Conservation (phyloP, 2,797 vertebrate species). For the Pipistrellus nathusii region DNA sequence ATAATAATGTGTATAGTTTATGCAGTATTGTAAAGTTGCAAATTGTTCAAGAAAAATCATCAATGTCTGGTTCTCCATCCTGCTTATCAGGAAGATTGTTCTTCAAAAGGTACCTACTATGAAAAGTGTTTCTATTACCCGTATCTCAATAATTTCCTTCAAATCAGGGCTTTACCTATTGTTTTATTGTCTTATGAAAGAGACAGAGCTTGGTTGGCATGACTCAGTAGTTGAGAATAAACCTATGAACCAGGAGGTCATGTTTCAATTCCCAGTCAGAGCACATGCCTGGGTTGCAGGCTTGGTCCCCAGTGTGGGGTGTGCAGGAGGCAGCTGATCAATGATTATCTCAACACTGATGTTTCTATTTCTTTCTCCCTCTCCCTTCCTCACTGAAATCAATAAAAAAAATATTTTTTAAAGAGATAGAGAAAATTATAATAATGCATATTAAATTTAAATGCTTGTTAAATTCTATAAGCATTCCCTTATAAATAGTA, state of each 20-base stretch:
- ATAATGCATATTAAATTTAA: neutral
- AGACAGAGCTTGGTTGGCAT: too few species aligned
- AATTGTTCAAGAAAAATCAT: neutral
- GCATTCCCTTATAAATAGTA: neutral
- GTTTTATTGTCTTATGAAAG: conserved; percentile 32
- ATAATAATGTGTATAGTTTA: neutral
- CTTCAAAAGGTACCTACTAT: neutral
- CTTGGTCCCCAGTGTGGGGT: too few species aligned
- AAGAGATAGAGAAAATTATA: neutral
- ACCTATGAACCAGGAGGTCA: too few species aligned
- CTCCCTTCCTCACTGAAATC: too few species aligned
- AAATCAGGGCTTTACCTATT: neutral
- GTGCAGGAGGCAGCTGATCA: too few species aligned
- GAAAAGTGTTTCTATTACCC: neutral
- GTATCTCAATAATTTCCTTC: neutral
- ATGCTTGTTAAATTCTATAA: neutral
- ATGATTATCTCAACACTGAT: too few species aligned
- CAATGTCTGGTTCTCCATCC: neutral
- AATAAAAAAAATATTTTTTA: neutral
- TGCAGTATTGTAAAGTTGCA: neutral
- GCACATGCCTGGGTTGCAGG: too few species aligned
- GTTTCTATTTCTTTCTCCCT: too few species aligned
- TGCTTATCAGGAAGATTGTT: neutral
- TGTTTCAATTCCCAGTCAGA: too few species aligned
- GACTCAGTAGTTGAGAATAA: too few species aligned